Evolutionary conservation across 2,113 vertebrate species (phyloP).

Genomic region (Pygoscelis adeliae): DNA sequence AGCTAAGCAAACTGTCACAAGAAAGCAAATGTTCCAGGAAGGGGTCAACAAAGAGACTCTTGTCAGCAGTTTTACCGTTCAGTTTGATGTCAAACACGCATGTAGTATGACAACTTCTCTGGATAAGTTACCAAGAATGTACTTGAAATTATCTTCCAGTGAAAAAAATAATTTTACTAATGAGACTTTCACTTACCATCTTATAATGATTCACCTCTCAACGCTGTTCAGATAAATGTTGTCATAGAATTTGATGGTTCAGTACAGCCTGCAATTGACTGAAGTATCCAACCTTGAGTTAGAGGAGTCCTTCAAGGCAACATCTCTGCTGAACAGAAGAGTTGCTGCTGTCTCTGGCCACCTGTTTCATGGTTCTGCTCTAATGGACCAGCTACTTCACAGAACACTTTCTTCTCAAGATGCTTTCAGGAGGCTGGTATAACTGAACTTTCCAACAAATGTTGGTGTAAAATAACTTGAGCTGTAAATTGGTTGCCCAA

Average conservation of each 20-base stretch:
- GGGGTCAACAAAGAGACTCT: conserved; percentile 60
- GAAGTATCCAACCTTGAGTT: background rate
- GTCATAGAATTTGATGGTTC: background rate
- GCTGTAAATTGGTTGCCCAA: background rate
- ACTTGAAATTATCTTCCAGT: background rate
- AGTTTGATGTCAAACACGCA: background rate
- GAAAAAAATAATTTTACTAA: background rate
- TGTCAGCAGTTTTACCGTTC: conserved; percentile 59
- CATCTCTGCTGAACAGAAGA: background rate
- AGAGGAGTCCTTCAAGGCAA: background rate
- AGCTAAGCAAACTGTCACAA: conserved; percentile 76
- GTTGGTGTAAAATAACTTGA: background rate
- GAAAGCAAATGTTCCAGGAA: conserved; percentile 76
- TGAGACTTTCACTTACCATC: background rate
- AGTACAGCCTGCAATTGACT: background rate
- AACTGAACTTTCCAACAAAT: background rate
- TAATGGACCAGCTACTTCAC: background rate
- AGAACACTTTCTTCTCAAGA: background rate
- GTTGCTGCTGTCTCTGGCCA: background rate
- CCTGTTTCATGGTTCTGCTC: background rate
- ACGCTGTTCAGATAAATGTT: background rate
- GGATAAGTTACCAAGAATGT: background rate
- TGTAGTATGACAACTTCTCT: background rate
- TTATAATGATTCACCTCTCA: background rate
- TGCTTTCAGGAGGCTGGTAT: background rate